A percentile compares a stretch with the other conserved stretches of the same genome.
Conservation (phyloP, 2,888 invertebrate genomes). For the Osedax fenrisi region DNA sequence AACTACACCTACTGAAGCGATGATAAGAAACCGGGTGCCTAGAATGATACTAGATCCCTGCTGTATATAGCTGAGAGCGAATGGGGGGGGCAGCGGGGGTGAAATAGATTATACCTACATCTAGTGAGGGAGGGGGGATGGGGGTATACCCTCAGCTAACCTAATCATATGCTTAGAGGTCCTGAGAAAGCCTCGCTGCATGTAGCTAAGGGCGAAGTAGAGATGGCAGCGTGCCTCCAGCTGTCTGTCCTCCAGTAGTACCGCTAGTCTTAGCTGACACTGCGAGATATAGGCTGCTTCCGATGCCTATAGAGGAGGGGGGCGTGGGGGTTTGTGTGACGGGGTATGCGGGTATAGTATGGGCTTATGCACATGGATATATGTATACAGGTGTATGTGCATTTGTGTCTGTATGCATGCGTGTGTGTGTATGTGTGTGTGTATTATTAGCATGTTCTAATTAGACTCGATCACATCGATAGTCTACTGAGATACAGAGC, state of each 20-base stretch:
- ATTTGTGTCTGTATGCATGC: background rate
- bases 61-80: no score
- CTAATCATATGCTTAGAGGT: slow-evolving; percentile 40
- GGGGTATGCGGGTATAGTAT: no score
- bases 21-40: no score
- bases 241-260: slow-evolving; percentile 68
- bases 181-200: slow-evolving; percentile 64
- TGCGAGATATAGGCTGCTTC: slow-evolving; percentile 76
- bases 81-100: no score
- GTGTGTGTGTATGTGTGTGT: background rate
- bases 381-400: background rate
- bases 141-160: no score
- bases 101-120: no score
- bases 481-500: no score
- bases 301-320: slow-evolving; percentile 63
- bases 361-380: background rate
- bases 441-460: background rate
- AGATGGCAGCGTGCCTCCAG: slow-evolving; percentile 70
- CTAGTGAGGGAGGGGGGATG: no score
- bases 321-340: no score
- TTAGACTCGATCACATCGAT: no score
- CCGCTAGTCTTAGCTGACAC: slow-evolving; percentile 68
- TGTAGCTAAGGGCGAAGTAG: slow-evolving; percentile 72
- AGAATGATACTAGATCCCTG: no score
- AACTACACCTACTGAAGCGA: no score